Evolutionary conservation across 2,888 invertebrate genomes (phyloP), one percentile per base, ranked within the genome.

Genomic region (Rotaria socialis): DNA sequence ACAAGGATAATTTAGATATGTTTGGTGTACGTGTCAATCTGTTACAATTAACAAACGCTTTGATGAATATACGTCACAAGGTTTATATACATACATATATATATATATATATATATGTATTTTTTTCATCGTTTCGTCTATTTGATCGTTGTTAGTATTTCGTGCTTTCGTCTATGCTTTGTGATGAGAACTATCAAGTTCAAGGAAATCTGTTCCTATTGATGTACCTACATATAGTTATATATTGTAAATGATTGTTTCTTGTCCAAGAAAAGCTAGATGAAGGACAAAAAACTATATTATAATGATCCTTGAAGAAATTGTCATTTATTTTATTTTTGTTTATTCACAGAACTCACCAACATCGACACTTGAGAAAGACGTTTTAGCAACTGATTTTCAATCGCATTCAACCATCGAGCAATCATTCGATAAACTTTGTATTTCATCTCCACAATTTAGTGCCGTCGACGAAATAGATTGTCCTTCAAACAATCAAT

Each of bases 131-230:
- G 11, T 67, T 14, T 67, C 35, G 24, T 22, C 67, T 27, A 67
- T 35, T 10, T 67, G 27, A 35, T 67, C 16, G 67, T 67, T 5
- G 16, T 67, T 2, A 27, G 16, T 67, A 16, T 67, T 35, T 67
- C 27, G 67, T 67, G 67, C 67, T 67, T 67, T 67, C 35, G 35
- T 67, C 11, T 67, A 35, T 35, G 0, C 27, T 67, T 16, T 67
- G 67, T 67, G 35, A 67, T 67, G 22, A 67, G 67, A 67, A 67
- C 14, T n/a, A 67, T 67, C 67, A 67, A 67, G 35, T 35, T 67
- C 67, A 67, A 67, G 67, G 67, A 67, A 67, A 67, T 14, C 4
- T 55, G 7, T 22, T 55, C 4, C 22, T 55, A 11, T 52, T 52
- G 3, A 52, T 55, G 22, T 10, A n/a, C n/a, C 8, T n/a, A 4